Percentiles rank a stretch among this genome's conserved stretches.
Evolutionary conservation across 2,888 invertebrate genomes (phyloP).

Genomic region (Caenorhabditis drosophilae): DNA sequence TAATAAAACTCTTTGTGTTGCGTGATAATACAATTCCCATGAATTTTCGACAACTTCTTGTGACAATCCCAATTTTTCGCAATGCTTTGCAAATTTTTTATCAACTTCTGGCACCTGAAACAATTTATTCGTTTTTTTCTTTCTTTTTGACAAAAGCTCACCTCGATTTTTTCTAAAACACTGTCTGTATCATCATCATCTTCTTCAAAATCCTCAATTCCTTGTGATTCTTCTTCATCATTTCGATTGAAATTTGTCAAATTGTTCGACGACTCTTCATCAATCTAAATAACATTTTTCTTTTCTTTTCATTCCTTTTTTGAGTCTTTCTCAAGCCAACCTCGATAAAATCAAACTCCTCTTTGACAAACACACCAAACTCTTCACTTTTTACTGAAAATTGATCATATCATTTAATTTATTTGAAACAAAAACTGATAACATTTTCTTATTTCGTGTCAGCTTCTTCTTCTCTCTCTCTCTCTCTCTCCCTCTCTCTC

Average conservation of each 20-base stretch:
- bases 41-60: conserved; percentile 4
- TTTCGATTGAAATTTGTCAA: no score
- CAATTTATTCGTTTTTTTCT: neutral
- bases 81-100: conserved; percentile 4
- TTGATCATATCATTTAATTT: no score
- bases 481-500: neutral
- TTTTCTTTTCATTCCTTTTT: no score
- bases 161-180: conserved; percentile 23
- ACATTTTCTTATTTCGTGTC: neutral
- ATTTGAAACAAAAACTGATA: no score
- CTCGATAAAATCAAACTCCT: no score
- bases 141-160: conserved; percentile 3
- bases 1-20: conserved; percentile 20
- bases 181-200: conserved; percentile 28
- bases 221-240: conserved; percentile 6
- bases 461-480: neutral
- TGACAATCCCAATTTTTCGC: conserved; percentile 6
- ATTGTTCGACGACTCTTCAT: no score
- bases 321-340: no score
- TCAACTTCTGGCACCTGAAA: conserved; percentile 19
- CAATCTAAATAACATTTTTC: neutral
- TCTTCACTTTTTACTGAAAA: no score
- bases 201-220: conserved; percentile 11
- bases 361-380: no score
- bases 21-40: conserved; percentile 31